These are phyloP conservation scores for Genyomyrus donnyi DNA, from an alignment of 2,113 vertebrate species.

Conservation along the genomic window DNA sequence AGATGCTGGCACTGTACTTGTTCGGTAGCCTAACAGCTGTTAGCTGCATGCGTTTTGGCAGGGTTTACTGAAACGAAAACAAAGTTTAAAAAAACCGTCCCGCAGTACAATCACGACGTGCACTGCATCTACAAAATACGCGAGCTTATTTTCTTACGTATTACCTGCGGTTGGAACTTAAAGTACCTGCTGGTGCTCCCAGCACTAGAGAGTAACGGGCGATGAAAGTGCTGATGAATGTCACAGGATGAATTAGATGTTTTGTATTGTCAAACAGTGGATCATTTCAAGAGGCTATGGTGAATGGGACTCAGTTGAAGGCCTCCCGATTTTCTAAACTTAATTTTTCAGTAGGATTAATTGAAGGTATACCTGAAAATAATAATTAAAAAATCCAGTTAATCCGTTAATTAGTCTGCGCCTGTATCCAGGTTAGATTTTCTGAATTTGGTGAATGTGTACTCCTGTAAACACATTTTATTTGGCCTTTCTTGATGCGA, in stretches of 20 bases:
- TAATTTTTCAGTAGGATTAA: not conserved
- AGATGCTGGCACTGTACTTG: constrained; percentile 14
- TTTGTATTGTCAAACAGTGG: not conserved
- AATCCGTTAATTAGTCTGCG: not conserved
- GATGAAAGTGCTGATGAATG: not conserved
- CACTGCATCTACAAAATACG: not conserved
- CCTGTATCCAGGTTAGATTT: not conserved
- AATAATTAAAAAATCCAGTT: not conserved
- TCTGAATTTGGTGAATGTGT: not conserved
- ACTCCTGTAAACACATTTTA: not conserved
- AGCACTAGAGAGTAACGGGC: not conserved
- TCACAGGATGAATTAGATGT: not conserved
- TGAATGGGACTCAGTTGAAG: not conserved
- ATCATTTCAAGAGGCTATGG: not conserved
- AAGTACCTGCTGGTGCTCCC: not conserved
- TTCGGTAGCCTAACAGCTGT: not conserved
- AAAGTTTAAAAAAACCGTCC: not conserved
- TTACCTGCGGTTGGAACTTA: not conserved
- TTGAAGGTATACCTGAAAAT: not conserved
- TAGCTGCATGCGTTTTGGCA: not conserved
- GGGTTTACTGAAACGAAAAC: not conserved
- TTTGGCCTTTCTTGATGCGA: not conserved
- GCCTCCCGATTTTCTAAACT: not conserved
- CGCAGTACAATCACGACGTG: not conserved
- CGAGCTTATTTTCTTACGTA: not conserved